Base-by-base conservation (phyloP, 2,797 vertebrate genomes). In the Hippocampus kuda region DNA sequence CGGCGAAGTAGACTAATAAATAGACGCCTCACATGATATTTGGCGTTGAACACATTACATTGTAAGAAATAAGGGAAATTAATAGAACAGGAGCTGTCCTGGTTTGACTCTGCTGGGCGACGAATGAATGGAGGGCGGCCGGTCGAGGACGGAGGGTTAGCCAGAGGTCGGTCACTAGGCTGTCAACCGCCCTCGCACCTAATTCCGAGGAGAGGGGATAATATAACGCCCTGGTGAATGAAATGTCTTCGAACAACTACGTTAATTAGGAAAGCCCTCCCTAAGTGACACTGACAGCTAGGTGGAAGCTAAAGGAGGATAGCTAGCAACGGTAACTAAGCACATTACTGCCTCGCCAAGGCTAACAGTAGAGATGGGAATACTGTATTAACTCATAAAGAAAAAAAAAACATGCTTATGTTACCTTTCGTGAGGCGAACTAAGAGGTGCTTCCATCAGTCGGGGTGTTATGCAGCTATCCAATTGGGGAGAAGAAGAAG, bases 391-490 rank as follows among this genome's bases (percentile, higher is more conserved):
- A 27, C 16, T 12, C 26, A 10, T 54, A 30, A 30, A 30, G 30
- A 30, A n/a, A 42, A 26, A 34, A 54, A 27, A 53, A 56, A 41
- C 44, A n/a, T 1, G 66, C 18, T 11, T 66, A 30, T 38, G 66
- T 82, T 91, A 91, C 90, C 88, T 91, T 91, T 92, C 91, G 85
- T 89, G 85, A 77, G 87, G 87, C 83, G 87, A 87, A 83, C 86
- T 92, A 83, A 91, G 83, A 81, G 89, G 82, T 85, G 91, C 85
- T 86, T 89, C 88, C 86, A 90, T 92, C 76, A 77, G 89, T 83
- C 77, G 69, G 79, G 77, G 88, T 91, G 77, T 87, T 78, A 10
- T 10, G 44, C 3, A 41, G 68, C 66, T 26, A 59, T 81, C 76
- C 82, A 69, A 72, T 76, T 77, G 68, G 66, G 68, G 16, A 1